Evolutionary conservation across 2,113 vertebrate genomes (phyloP).

Genomic region (Zosterops pallidus): DNA sequence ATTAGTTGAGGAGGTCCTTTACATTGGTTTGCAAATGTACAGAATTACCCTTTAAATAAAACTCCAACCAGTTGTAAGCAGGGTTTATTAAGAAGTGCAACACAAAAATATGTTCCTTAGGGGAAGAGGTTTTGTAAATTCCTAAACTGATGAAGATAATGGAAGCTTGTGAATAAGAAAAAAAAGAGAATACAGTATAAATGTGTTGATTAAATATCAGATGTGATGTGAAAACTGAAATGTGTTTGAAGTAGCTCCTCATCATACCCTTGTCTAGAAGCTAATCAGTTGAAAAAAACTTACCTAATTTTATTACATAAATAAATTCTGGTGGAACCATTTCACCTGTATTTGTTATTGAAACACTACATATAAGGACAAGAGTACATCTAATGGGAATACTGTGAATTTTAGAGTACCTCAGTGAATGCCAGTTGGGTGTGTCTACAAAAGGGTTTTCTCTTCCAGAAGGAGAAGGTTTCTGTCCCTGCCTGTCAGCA

Average conservation of each 20-base stretch:
- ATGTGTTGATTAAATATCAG: not conserved
- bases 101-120: not conserved
- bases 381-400: not conserved
- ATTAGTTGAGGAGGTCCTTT: slow-evolving; percentile 31
- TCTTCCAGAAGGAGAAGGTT: not conserved
- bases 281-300: not conserved
- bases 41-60: slow-evolving; percentile 6
- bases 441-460: not conserved
- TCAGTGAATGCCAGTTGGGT: not conserved
- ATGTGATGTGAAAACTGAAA: not conserved
- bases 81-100: not conserved
- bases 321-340: not conserved
- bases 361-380: not conserved
- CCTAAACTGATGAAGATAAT: not conserved
- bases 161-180: not conserved
- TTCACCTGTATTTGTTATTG: not conserved
- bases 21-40: slow-evolving; percentile 10
- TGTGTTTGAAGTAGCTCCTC: slow-evolving; percentile 23
- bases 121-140: not conserved
- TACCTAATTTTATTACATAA: not conserved
- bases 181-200: not conserved
- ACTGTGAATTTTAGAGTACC: not conserved
- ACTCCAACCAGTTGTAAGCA: not conserved
- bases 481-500: not conserved
- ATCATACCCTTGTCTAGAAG: not conserved